Conservation (phyloP, 2,113 vertebrate genomes). For the Cairina moschata region DNA sequence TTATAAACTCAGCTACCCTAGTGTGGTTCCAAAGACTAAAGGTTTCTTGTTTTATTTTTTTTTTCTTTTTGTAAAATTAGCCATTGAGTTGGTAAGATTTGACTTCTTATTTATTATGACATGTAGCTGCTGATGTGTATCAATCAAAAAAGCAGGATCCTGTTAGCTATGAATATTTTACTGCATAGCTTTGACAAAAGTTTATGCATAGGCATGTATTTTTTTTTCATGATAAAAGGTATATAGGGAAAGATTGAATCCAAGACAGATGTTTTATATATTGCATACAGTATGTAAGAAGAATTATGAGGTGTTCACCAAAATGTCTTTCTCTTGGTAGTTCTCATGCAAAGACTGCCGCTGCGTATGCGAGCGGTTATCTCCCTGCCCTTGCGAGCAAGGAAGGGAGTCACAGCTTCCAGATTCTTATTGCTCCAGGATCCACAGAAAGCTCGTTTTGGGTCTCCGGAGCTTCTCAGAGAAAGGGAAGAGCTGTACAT, state of each 20-base stretch:
- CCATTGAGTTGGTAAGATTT: not conserved
- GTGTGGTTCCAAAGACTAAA: not conserved
- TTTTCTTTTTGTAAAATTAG: not conserved
- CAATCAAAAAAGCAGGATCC: not conserved
- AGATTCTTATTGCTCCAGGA: not conserved
- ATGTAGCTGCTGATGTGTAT: not conserved
- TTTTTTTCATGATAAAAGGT: not conserved
- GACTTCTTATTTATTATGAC: not conserved
- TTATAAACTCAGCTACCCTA: not conserved
- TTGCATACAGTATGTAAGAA: not conserved
- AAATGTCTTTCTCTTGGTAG: not conserved
- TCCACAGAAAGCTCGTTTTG: not conserved
- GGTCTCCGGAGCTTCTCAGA: not conserved
- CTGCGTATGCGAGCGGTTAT: accelerated
- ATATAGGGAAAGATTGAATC: not conserved
- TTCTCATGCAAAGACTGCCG: not conserved
- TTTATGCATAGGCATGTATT: not conserved
- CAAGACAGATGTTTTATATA: not conserved
- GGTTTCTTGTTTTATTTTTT: not conserved
- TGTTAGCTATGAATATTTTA: not conserved
- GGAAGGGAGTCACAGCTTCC: not conserved
- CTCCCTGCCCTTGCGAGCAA: not conserved
- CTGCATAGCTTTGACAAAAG: not conserved
- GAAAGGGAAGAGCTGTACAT: not conserved
- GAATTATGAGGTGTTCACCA: not conserved